Percentiles rank a stretch among this genome's conserved stretches.
These are phyloP conservation scores for Platycheirus albimanus DNA, from an alignment of 2,888 invertebrate genomes.

Conservation along the genomic window DNA sequence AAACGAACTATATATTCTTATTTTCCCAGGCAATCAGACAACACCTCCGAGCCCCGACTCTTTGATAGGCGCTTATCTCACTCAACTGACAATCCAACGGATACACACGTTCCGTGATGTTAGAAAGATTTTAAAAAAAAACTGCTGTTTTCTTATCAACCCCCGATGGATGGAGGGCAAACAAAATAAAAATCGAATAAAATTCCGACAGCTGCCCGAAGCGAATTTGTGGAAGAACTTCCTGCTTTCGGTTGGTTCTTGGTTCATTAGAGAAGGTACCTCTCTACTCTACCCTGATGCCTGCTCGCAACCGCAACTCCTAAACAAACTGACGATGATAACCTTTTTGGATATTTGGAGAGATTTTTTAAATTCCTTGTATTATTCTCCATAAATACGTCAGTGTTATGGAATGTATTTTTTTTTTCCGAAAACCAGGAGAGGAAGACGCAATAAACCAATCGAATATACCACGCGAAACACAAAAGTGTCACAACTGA, in stretches of 20 bases:
- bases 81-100: slow-evolving; percentile 56
- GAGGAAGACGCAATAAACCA: slow-evolving; percentile 5
- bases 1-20: neutral
- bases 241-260: slow-evolving; percentile 38
- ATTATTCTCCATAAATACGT: neutral
- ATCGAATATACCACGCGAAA: slow-evolving; percentile 52
- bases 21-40: slow-evolving; percentile 35
- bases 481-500: slow-evolving; percentile 30
- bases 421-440: slow-evolving; percentile 2
- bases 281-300: neutral
- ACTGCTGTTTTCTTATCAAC: slow-evolving; percentile 71
- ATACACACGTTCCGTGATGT: slow-evolving; percentile 65
- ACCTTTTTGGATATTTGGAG: slow-evolving; percentile 45
- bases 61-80: slow-evolving; percentile 50
- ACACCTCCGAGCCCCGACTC: slow-evolving; percentile 41
- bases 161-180: slow-evolving; percentile 13
- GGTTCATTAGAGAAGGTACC: neutral
- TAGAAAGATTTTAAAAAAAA: slow-evolving; percentile 55
- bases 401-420: neutral
- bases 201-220: slow-evolving; percentile 62
- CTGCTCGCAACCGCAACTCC: slow-evolving; percentile 18
- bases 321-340: slow-evolving; percentile 49
- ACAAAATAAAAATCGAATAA: slow-evolving; percentile 17
- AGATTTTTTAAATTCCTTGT: slow-evolving; percentile 44
- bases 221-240: slow-evolving; percentile 47